Evolutionary conservation across 2,888 invertebrate genomes (phyloP).

Genomic region (Bruchidius siliquastri): DNA sequence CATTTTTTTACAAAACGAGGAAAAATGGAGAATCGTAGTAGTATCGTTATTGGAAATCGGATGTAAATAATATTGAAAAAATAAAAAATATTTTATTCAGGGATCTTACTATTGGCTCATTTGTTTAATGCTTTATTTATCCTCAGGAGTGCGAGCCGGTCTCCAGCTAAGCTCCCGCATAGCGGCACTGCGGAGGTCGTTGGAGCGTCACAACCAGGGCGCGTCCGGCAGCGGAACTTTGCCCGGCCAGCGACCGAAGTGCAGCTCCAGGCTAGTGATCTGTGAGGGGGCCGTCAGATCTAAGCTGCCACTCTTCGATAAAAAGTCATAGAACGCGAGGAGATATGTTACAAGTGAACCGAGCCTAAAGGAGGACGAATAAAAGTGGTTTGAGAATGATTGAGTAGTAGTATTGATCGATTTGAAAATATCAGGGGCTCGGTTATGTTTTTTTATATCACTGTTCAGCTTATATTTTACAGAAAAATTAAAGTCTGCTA

Average conservation of each 20-base stretch:
- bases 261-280: constrained; percentile 61
- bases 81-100: no score
- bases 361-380: neutral
- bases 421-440: neutral
- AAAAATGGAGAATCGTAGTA: no score
- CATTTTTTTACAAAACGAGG: no score
- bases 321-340: constrained; percentile 42
- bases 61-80: no score
- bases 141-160: constrained; percentile 20
- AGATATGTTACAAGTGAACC: neutral
- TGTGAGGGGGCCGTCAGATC: constrained; percentile 85
- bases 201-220: constrained; percentile 35
- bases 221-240: constrained; percentile 18
- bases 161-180: constrained; percentile 35
- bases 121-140: neutral
- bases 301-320: constrained; percentile 81
- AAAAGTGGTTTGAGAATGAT: neutral
- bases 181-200: constrained; percentile 39
- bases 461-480: no score
- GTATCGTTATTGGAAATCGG: no score
- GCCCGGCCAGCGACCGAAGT: constrained; percentile 46
- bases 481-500: no score
- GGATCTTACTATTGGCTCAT: neutral
- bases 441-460: no score
- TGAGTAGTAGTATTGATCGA: neutral